Evolutionary conservation across 2,888 invertebrate genomes (phyloP).

Genomic region (Drosophila leonis): DNA sequence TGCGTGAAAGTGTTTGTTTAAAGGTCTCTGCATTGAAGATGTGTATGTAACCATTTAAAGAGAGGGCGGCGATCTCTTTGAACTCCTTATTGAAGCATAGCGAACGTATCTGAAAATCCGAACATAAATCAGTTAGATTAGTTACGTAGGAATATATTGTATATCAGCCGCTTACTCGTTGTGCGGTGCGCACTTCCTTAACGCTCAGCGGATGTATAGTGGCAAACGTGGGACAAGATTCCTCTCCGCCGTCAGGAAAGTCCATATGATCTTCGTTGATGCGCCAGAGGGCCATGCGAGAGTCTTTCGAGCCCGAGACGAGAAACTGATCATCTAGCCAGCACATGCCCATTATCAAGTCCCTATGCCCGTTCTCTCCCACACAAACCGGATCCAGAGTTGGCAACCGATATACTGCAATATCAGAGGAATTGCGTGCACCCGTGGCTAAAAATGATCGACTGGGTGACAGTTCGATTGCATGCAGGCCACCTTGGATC

Average conservation of each 20-base stretch:
- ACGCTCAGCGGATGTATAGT: slow-evolving; percentile 90
- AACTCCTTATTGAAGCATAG: slow-evolving; percentile 94
- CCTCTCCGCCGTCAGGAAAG: slow-evolving; percentile 84
- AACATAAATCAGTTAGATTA: neutral
- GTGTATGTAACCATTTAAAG: slow-evolving; percentile 97
- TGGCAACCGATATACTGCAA: slow-evolving; percentile 95
- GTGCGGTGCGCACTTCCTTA: slow-evolving; percentile 92
- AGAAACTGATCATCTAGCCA: slow-evolving; percentile 98
- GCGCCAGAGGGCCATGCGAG: slow-evolving; percentile 95
- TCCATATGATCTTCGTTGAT: slow-evolving; percentile 87
- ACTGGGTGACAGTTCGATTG: slow-evolving; percentile 97
- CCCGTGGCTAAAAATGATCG: slow-evolving; percentile 95
- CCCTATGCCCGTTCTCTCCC: slow-evolving; percentile 94
- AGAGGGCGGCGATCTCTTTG: slow-evolving; percentile 95
- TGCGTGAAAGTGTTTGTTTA: slow-evolving; percentile 93
- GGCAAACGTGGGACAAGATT: slow-evolving; percentile 85
- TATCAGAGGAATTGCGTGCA: slow-evolving; percentile 95
- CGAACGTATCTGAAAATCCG: slow-evolving; percentile 89
- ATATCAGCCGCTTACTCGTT: slow-evolving; percentile 84
- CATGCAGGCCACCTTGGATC: slow-evolving; percentile 95
- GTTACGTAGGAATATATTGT: neutral
- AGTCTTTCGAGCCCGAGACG: slow-evolving; percentile 97
- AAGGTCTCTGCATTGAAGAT: slow-evolving; percentile 96
- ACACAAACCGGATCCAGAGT: slow-evolving; percentile 97
- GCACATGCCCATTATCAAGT: slow-evolving; percentile 95